Evolutionary conservation across 1,140 invertebrate species (phyloP), one percentile per base, ranked within the genome.

Genomic region (Holotrichia oblita): DNA sequence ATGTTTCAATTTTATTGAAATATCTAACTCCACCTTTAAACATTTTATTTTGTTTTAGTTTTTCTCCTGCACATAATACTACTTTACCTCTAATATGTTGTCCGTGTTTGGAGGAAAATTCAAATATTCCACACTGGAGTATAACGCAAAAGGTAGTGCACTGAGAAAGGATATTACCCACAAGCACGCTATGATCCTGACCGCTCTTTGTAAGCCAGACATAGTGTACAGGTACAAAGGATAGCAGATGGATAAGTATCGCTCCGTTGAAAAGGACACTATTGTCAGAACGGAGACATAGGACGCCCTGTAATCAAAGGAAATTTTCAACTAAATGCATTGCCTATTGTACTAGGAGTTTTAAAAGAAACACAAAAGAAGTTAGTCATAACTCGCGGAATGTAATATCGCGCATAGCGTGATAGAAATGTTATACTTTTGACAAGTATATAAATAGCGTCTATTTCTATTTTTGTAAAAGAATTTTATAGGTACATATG

Each of bases 181-280:
- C 10, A 96, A 89, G 9, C 89, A 88, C 2, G 92, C 87, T 64
- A 98, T 96, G 69, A 97, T 95, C 41, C 93, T 90, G n/a, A 95
- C 84, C 0, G 95, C 94, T 40, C 96, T 89, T 61, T 93, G 91
- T 44, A 97, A 89, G 6, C 94, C 94, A 0, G 94, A 93, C 89
- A 96, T 94, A 3, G 92, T 92, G 84, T 96, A 93, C 20, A 92
- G 88, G 80, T 93, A 91, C 44, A 98, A 87, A 0, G 96, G 96
- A 87, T 98, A 93, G 84, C 96, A 98, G 81, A 99, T 98, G 14
- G 97, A 97, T 40, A 98, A 86, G 88, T 98, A 98, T 61, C 96
- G 90, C 86, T 96, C 94, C 83, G 93, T 92, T 0, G 94, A 95
- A 87, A 97, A 97, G 22, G 94, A 93, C 14, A 96, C 94, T 80